These are phyloP conservation scores for Antechinus stuartii DNA, from an alignment of 2,113 vertebrate genomes.

Conservation along the genomic window DNA sequence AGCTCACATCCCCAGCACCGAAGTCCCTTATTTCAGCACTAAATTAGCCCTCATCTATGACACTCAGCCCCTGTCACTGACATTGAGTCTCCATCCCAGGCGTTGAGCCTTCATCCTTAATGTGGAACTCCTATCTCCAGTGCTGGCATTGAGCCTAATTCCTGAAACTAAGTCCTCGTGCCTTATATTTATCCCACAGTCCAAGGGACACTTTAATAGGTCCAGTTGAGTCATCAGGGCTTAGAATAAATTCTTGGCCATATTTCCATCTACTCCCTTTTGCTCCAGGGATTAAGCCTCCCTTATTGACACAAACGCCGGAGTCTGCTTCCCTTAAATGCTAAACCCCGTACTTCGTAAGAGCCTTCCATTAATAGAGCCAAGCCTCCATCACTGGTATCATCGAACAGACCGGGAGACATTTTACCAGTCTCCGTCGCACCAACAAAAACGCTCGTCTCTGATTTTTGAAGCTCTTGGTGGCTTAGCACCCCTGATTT, in stretches of 20 bases:
- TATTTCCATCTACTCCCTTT: neutral
- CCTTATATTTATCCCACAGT: neutral
- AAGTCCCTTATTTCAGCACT: neutral
- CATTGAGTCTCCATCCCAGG: neutral
- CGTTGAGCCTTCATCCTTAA: neutral
- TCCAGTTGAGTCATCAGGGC: neutral
- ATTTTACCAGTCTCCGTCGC: neutral
- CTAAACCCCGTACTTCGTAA: neutral
- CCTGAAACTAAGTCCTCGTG: neutral
- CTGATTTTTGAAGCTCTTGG: neutral
- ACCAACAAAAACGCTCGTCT: neutral
- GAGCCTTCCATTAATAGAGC: neutral
- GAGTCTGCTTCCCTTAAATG: neutral
- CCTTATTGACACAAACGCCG: neutral
- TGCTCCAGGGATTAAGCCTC: neutral
- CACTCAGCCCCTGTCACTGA: neutral
- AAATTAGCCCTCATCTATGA: neutral
- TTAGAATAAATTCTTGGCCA: neutral
- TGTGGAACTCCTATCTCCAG: neutral
- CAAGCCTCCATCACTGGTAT: neutral
- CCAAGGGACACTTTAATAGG: neutral
- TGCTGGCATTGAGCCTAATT: neutral
- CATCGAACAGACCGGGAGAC: neutral
- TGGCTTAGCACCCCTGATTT: neutral
- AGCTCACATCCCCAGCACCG: neutral